phyloP scores from a whole-genome alignment of 2,113 vertebrate genomes.

The Pseudolaguvia tuberculata region DNA sequence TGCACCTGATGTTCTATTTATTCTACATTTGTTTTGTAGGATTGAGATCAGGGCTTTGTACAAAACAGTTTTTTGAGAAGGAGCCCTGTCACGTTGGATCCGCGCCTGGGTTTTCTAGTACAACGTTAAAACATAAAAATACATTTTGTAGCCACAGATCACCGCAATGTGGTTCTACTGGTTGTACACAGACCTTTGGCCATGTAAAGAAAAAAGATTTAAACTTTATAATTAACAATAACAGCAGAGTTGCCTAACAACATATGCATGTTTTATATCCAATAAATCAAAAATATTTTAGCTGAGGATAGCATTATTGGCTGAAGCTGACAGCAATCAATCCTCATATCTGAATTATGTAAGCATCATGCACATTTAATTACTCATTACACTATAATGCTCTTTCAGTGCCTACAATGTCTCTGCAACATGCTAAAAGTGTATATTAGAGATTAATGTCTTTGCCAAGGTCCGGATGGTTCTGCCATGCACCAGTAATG shows the following conservation, averaged over 20 bases:
- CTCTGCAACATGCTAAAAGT: slow-evolving; percentile 49
- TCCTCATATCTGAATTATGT: slow-evolving; percentile 37
- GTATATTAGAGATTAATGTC: slow-evolving; percentile 69
- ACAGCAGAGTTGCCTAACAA: background rate
- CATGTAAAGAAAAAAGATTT: background rate
- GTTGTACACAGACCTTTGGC: too few relatives aligned
- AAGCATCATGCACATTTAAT: slow-evolving; percentile 59
- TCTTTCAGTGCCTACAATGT: slow-evolving; percentile 46
- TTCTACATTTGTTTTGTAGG: too few relatives aligned
- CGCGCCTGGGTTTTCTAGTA: too few relatives aligned
- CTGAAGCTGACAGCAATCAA: slow-evolving; percentile 25
- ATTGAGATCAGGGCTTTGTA: too few relatives aligned
- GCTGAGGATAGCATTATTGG: slow-evolving; percentile 10
- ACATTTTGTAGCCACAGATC: too few relatives aligned
- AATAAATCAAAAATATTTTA: slow-evolving; percentile 10
- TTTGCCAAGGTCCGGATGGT: slow-evolving; percentile 65
- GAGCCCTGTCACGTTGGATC: too few relatives aligned
- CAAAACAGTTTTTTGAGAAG: too few relatives aligned
- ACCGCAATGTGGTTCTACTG: too few relatives aligned
- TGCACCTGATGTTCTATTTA: too few relatives aligned
- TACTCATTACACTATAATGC: slow-evolving; percentile 46
- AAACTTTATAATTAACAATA: slow-evolving; percentile 5
- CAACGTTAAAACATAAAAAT: too few relatives aligned
- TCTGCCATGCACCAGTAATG: slow-evolving; percentile 72
- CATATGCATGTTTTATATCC: background rate